These are phyloP conservation scores for Drosophila meridionalis DNA, from an alignment of 2,888 invertebrate genomes.

Conservation along the genomic window DNA sequence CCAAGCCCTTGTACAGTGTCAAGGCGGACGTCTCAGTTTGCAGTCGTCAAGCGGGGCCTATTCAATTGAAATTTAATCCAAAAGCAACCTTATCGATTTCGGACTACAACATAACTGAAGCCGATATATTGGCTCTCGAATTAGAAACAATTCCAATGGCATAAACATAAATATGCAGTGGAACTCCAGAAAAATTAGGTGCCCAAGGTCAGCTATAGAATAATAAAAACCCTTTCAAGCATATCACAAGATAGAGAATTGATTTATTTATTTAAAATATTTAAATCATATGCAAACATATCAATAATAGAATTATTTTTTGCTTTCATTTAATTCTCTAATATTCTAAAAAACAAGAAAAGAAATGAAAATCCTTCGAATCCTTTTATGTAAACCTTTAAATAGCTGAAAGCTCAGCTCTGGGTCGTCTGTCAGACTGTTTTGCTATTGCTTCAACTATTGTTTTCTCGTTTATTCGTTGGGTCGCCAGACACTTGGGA, in stretches of 20 bases:
- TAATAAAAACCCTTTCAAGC: not conserved
- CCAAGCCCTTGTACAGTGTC: slow-evolving; percentile 15
- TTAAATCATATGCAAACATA: not conserved
- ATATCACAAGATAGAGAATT: not conserved
- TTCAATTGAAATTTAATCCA: not conserved
- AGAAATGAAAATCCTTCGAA: not conserved
- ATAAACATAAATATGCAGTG: not conserved
- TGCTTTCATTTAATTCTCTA: not conserved
- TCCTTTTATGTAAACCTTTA: slow-evolving; percentile 55
- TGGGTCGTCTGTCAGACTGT: not conserved
- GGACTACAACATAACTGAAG: not conserved
- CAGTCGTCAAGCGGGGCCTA: not conserved
- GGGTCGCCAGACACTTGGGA: slow-evolving; percentile 48
- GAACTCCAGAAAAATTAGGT: not conserved
- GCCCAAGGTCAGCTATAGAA: not conserved
- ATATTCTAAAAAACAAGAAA: no score
- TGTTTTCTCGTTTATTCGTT: slow-evolving; percentile 32
- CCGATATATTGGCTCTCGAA: not conserved
- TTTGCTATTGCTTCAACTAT: slow-evolving; percentile 41
- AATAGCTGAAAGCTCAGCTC: slow-evolving; percentile 41
- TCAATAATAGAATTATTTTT: not conserved
- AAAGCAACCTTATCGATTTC: not conserved
- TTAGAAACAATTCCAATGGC: not conserved
- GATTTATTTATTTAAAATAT: not conserved
- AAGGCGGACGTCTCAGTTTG: slow-evolving; percentile 8